Base-by-base conservation (phyloP, 2,113 vertebrate species). In the Phodopus roborovskii region DNA sequence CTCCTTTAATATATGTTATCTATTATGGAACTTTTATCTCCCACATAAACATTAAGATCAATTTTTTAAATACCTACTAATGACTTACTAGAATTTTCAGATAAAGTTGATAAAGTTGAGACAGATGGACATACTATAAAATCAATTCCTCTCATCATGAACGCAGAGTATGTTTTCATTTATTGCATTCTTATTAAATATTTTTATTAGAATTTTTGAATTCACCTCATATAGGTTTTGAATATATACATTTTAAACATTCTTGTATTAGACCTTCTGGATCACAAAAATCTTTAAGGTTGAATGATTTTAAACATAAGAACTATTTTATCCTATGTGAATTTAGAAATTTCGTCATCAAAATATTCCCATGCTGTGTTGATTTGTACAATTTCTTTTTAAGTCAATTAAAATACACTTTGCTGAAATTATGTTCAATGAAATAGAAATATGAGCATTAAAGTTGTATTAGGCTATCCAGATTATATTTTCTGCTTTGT, bases 401-500 rank as follows among this genome's bases (percentile, higher is more conserved):
- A 83, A 86, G 50, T 24, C 56, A 42, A 12, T 77, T 95, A 70
- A 68, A 86, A 86, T 36, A 36, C 48, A 45, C 56, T 17, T 95
- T 48, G 45, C 88, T 77, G 87, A 62, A 90, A 87, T 73, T 71
- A 45, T 64, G 1, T 77, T 85, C 4, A 71, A 83, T 74, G 78
- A 87, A 83, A 92, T 28, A 71, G 36, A 88, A 94, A 83, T 78
- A 75, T 48, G 45, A 45, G 5, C 28, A 68, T 78, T 30, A 62
- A 87, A 94, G 45, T 30, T 58, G 53, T 71, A 91, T 84, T 28
- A 90, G 39, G 11, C 70, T 94, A 5, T 78, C 26, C 89, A 91
- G 26, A 85, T 58, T 92, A 71, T 68, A 71, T 22, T 79, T 11
- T 95, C 4, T 89, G 53, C 17, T 94, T 64, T 94, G 1, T 79